A percentile compares a stretch with the other conserved stretches of the same genome.
These are phyloP conservation scores for Noctua janthe DNA, from an alignment of 2,888 invertebrate species.

Conservation along the genomic window DNA sequence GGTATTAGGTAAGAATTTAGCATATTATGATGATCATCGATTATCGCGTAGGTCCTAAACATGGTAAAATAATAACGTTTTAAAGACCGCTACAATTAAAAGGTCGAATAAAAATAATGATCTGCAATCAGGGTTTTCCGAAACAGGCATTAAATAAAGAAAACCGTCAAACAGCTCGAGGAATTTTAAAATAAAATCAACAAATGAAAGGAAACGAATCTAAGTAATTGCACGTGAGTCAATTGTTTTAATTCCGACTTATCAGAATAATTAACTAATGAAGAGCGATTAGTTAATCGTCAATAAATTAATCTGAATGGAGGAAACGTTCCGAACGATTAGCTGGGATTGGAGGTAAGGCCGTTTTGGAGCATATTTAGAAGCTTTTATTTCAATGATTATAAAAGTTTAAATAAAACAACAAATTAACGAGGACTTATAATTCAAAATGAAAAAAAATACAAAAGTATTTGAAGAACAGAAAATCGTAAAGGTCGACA, in stretches of 20 bases:
- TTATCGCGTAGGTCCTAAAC: no score
- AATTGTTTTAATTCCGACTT: constrained; percentile 44
- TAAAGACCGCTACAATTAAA: constrained; percentile 11
- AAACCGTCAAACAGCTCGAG: constrained; percentile 8
- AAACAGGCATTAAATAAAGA: not conserved
- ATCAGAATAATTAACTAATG: constrained; percentile 35
- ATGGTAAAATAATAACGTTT: not conserved
- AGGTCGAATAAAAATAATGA: constrained; percentile 23
- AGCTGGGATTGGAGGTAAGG: constrained; percentile 21
- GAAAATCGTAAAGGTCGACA: not conserved
- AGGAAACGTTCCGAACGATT: constrained; percentile 47
- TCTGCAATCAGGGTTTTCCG: constrained; percentile 22
- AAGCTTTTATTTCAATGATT: constrained; percentile 30
- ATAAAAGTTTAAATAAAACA: not conserved
- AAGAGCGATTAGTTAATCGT: constrained; percentile 50
- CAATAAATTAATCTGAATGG: constrained; percentile 47
- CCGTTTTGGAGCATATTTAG: constrained; percentile 2
- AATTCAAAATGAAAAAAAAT: not conserved
- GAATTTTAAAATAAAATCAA: constrained; percentile 27
- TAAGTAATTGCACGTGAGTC: constrained; percentile 44
- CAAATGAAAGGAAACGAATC: constrained; percentile 46
- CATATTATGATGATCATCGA: not conserved
- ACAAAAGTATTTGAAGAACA: not conserved
- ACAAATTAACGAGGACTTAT: not conserved
- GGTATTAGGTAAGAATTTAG: constrained; percentile 16